Percentiles rank a stretch among this genome's conserved stretches.
Conservation (phyloP, 1,140 invertebrate genomes). For the Rhyacophila brunnea region DNA sequence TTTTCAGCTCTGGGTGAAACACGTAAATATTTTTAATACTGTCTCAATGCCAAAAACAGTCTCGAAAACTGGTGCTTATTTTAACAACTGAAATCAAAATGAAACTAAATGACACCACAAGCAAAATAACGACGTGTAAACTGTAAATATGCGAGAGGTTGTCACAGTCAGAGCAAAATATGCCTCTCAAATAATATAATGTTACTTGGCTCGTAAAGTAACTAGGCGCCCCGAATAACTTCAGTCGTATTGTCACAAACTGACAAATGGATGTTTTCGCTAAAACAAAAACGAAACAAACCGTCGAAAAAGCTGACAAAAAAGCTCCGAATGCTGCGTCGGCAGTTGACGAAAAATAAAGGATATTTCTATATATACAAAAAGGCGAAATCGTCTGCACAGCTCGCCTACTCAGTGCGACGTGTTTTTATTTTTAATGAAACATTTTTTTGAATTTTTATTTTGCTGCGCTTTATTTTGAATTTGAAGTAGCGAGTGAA, state of each 20-base stretch:
- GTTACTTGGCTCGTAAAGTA: background rate
- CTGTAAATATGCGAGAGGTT: background rate
- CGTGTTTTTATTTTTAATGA: too few species aligned
- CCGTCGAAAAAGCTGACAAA: conserved; percentile 1
- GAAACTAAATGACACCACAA: too few species aligned
- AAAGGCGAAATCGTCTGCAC: too few species aligned
- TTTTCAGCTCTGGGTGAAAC: too few species aligned
- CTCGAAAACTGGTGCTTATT: too few species aligned
- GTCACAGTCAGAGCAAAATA: background rate
- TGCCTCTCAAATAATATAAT: background rate
- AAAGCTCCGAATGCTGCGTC: conserved; percentile 2
- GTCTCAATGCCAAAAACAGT: too few species aligned
- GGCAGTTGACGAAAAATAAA: conserved; percentile 12
- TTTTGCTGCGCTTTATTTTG: too few species aligned
- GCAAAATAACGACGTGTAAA: background rate
- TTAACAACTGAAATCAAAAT: too few species aligned
- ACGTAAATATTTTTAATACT: too few species aligned
- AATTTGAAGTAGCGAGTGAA: too few species aligned
- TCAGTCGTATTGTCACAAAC: conserved; percentile 15
- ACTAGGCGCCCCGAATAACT: conserved; percentile 5
- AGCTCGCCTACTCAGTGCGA: too few species aligned
- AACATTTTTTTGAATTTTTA: too few species aligned
- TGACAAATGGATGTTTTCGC: conserved; percentile 27
- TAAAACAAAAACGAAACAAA: conserved; percentile 14
- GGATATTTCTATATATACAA: background rate